Evolutionary conservation across 2,888 invertebrate species (phyloP), one percentile per base, ranked within the genome.

Genomic region (Orthonychiurus folsomi): DNA sequence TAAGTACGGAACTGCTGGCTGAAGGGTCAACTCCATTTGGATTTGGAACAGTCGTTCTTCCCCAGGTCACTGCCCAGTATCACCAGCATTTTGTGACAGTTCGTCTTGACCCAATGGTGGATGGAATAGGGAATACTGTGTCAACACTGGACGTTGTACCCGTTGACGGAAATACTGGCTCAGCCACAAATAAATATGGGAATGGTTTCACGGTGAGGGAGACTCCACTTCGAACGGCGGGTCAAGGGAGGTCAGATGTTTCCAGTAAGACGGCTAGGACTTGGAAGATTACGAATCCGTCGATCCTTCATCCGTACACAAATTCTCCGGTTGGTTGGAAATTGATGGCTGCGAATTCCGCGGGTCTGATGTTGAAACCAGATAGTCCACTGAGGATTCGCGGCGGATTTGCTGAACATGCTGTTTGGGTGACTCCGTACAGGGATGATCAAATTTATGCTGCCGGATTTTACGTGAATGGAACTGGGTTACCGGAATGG

Each of bases 71-170:
- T 60, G 72, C 69, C 1, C 69, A 67, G 54, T 69, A 65, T 55
- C 72, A 72, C 54, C 72, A 72, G 53, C 72, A 72, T 60, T 54
- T 71, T 20, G 69, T 72, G 61, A 58, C 64, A 0, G 28, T 66
- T n/a, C 53, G 71, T 3, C 27, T 72, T 15, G 72, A 72, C 60
- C 58, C 69, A 1, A 69, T 71, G 58, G 55, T 71, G 24, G 71
- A 71, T 50, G 71, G 71, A 5, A 24, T 56, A 1, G 56, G 60
- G 2, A 71, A 71, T 53, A 62, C 66, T 1, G 63, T 69, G 3
- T 54, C 66, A 1, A 61, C 61, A 5, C 63, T 62, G 1, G 71
- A 71, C 58, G 64, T 66, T 1, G 56, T 57, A 25, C 63, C 71
- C 0, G 25, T 69, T n/a, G 65, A 63, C 23, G 37, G n/a, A 26